Base-by-base conservation (phyloP, 2,113 vertebrate genomes). In the Sander lucioperca region DNA sequence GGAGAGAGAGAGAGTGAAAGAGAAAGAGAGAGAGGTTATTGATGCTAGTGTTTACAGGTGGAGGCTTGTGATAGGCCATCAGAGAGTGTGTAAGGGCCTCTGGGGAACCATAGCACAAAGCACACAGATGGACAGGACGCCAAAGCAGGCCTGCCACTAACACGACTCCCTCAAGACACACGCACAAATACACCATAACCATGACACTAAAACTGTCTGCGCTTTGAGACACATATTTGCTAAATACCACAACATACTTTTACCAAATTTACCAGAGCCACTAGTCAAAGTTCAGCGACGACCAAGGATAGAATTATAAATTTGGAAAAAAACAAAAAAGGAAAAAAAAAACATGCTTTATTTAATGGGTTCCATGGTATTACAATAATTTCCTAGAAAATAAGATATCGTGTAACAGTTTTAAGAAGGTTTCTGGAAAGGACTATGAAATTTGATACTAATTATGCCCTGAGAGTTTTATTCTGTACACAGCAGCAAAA, bases 41-140 rank as follows among this genome's bases (percentile, higher is more conserved):
- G 88, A 94, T 92, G 92, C 90, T 86, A 45, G 82, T 91, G 93
- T 92, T 94, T 94, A 94, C 93, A 90, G 88, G 88, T 84, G 77
- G 76, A 85, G 77, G 73, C 71, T 89, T 87, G 85, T 90, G 80
- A 94, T 88, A 88, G 73, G 78, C 62, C 86, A 93, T 89, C 90
- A 87, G 89, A 86, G 86, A 77, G 77, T 77, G 58, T 71, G 62
- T 77, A 87, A 65, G 77, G 86, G 66, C 61, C 92, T 85, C 87
- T 3, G 47, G 91, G 91, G 91, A 63, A 19, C 78, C 57, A 56
- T 86, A 71, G 72, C 70, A 57, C 83, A 86, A 89, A 92, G 73
- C 90, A 82, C 86, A 90, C 91, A 92, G 91, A 93, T 88, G 91
- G 93, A 86, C 77, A 59, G 74, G 68, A 76, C 51, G 64, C 66